phyloP scores from a whole-genome alignment of 30 jellyfish, hydroid and myxozoan species.

The Hydra vulgaris region DNA sequence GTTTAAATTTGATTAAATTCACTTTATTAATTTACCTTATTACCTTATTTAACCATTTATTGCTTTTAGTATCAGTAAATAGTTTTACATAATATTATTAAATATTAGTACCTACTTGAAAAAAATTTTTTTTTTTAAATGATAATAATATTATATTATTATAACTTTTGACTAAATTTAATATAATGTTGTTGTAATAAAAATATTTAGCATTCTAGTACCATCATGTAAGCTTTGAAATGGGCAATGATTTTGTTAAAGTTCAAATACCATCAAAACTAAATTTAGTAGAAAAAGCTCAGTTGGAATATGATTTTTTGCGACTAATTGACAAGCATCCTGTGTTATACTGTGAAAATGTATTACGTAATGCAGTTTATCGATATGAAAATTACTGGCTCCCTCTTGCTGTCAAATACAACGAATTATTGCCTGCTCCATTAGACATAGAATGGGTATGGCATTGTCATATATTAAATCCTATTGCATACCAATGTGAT shows the following conservation, averaged over 20 bases:
- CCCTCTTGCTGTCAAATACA: constrained; percentile 30
- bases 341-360: not conserved
- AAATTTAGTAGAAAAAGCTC: constrained; percentile 25
- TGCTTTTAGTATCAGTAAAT: too few relatives aligned
- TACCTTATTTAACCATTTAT: too few relatives aligned
- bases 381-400: constrained; percentile 42
- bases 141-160: too few relatives aligned
- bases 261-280: constrained; percentile 21
- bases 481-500: constrained; percentile 24
- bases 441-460: constrained; percentile 48
- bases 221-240: too few relatives aligned
- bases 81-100: too few relatives aligned
- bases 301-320: constrained; percentile 34
- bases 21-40: too few relatives aligned
- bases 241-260: not conserved
- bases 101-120: too few relatives aligned
- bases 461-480: constrained; percentile 40
- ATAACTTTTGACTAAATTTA: too few relatives aligned
- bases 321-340: constrained; percentile 25
- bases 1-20: too few relatives aligned
- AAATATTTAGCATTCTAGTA: too few relatives aligned
- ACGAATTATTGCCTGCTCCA: constrained; percentile 25
- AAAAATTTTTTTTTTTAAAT: too few relatives aligned
- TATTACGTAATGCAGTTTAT: constrained; percentile 23
- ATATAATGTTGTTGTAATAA: too few relatives aligned